A percentile compares a stretch with the other conserved stretches of the same genome.
Evolutionary conservation across 2,888 invertebrate genomes (phyloP).

Genomic region (Spialia ferax): DNA sequence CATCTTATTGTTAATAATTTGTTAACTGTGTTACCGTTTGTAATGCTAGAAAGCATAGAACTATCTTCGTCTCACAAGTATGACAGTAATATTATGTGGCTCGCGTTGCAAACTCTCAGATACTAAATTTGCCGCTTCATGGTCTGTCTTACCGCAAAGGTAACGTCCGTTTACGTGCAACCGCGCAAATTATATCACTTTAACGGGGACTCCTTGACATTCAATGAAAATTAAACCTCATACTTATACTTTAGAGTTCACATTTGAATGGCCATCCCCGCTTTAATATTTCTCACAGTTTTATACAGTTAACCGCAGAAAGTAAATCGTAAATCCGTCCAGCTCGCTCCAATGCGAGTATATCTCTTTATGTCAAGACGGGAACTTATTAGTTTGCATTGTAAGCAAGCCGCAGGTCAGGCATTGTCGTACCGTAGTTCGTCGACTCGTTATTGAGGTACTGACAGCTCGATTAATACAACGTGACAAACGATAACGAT

Average conservation of each 20-base stretch:
- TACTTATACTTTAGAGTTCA: conserved; percentile 40
- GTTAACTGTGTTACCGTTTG: background rate
- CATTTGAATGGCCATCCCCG: conserved; percentile 15
- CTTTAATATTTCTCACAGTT: conserved; percentile 47
- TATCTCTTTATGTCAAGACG: conserved; percentile 35
- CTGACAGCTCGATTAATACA: conserved; percentile 50
- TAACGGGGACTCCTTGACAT: conserved; percentile 51
- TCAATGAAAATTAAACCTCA: conserved; percentile 48
- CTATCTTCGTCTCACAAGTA: conserved; percentile 1
- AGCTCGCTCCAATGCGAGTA: conserved; percentile 16
- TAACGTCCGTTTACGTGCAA: conserved; percentile 60
- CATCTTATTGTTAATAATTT: too few species aligned
- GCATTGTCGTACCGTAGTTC: conserved; percentile 17
- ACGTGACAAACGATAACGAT: conserved; percentile 45
- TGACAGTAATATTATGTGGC: conserved; percentile 35
- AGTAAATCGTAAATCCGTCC: conserved; percentile 55
- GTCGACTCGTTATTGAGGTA: background rate
- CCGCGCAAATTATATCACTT: conserved; percentile 72
- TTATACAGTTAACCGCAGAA: conserved; percentile 67
- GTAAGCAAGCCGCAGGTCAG: conserved; percentile 23
- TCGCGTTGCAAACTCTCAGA: conserved; percentile 48
- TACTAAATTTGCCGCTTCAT: conserved; percentile 56
- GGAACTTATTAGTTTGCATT: conserved; percentile 28
- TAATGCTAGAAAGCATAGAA: background rate
- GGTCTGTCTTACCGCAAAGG: conserved; percentile 59